A percentile compares a stretch with the other conserved stretches of the same genome.
Conservation (phyloP, 2,888 invertebrate species). For the Linnaemya vulpina region DNA sequence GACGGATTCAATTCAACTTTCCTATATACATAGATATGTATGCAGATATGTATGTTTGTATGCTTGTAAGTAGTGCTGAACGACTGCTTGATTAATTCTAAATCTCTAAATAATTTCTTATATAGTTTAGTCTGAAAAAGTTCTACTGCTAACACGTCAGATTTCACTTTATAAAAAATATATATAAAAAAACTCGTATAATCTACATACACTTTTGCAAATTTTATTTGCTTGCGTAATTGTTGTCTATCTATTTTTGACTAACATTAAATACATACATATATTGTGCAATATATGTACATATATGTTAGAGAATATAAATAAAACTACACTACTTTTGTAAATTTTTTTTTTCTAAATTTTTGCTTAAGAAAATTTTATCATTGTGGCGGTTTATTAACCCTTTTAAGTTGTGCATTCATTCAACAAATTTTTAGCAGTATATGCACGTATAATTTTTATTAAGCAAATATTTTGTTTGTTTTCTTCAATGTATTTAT, state of each 20-base stretch:
- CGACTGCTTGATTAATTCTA: too few species aligned
- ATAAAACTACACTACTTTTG: background rate
- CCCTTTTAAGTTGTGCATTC: slow-evolving; percentile 43
- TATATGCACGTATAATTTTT: background rate
- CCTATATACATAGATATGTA: too few species aligned
- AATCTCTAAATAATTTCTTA: background rate
- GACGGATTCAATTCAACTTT: too few species aligned
- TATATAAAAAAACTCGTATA: slow-evolving; percentile 2
- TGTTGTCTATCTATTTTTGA: background rate
- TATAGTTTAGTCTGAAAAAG: background rate
- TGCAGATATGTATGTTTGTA: too few species aligned
- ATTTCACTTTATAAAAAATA: background rate
- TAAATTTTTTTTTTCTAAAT: background rate
- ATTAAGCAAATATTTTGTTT: slow-evolving; percentile 6
- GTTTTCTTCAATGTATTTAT: background rate
- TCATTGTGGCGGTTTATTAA: slow-evolving; percentile 54
- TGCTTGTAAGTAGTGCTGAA: too few species aligned
- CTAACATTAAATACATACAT: background rate
- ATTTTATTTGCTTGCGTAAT: slow-evolving; percentile 23
- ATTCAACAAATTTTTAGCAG: slow-evolving; percentile 16
- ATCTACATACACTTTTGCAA: slow-evolving; percentile 2
- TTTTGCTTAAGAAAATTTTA: slow-evolving; percentile 7
- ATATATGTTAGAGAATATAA: background rate
- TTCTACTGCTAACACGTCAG: background rate
- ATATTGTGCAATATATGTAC: too few species aligned